Evolutionary conservation across 2,113 vertebrate species (phyloP).

Genomic region (Motacilla tschutschensis): DNA sequence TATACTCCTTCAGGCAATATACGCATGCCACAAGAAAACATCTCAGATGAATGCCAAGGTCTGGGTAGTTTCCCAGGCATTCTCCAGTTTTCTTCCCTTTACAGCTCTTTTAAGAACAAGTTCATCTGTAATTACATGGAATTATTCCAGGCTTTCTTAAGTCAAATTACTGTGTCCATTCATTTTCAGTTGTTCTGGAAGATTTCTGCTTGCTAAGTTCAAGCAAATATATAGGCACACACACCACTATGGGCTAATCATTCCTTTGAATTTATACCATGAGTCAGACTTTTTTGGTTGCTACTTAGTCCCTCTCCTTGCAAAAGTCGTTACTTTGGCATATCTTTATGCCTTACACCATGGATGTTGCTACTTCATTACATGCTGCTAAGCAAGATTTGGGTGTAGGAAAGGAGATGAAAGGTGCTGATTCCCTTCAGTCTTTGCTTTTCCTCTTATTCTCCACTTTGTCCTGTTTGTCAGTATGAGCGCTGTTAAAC

Average conservation of each 20-base stretch:
- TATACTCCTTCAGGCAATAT: neutral
- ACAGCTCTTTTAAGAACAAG: neutral
- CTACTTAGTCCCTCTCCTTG: neutral
- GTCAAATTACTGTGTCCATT: neutral
- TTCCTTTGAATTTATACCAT: neutral
- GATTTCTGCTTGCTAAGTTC: neutral
- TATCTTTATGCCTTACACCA: neutral
- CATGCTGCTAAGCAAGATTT: neutral
- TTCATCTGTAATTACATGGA: neutral
- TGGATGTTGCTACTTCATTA: neutral
- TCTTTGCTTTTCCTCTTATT: neutral
- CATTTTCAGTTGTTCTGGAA: neutral
- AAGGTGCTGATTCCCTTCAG: neutral
- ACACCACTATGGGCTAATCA: neutral
- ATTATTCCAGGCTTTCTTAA: neutral
- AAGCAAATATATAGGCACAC: neutral
- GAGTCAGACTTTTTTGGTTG: neutral
- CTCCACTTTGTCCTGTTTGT: neutral
- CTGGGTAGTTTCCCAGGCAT: neutral
- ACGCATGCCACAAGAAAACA: neutral
- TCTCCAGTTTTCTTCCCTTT: neutral
- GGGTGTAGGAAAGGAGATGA: neutral
- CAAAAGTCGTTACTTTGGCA: neutral
- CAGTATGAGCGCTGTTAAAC: fast-evolving
- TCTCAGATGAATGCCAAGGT: neutral